phyloP scores from a whole-genome alignment of 2,888 invertebrate genomes.

The Agrotis ipsilon region DNA sequence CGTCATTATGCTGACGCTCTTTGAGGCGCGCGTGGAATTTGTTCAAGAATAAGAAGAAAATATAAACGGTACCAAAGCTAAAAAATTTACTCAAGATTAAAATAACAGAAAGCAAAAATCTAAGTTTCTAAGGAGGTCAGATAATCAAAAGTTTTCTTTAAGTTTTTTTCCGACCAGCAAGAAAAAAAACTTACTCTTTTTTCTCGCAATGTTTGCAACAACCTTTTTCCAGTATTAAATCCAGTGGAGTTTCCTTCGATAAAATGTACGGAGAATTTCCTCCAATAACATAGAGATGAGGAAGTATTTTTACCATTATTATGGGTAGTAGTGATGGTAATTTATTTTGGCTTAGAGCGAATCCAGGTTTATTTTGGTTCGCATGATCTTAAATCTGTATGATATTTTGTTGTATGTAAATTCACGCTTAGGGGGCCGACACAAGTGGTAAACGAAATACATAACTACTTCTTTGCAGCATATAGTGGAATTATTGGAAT shows the following conservation, averaged over 20 bases:
- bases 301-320: conserved; percentile 11
- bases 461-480: too few species aligned
- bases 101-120: not conserved
- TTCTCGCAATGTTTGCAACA: conserved; percentile 20
- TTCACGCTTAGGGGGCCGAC: not conserved
- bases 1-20: too few species aligned
- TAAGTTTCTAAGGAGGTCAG: not conserved
- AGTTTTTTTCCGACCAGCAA: not conserved
- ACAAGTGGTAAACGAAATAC: too few species aligned
- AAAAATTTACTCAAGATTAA: not conserved
- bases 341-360: conserved; percentile 18
- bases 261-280: conserved; percentile 23
- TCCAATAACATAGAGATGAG: conserved; percentile 7
- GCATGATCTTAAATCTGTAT: not conserved
- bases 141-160: conserved; percentile 14
- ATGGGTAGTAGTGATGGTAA: not conserved
- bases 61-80: not conserved
- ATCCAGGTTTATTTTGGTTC: not conserved
- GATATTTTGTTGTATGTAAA: not conserved
- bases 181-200: not conserved
- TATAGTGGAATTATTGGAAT: too few species aligned
- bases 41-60: too few species aligned
- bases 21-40: too few species aligned
- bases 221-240: conserved; percentile 25
- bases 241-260: not conserved